Evolutionary conservation across 2,113 vertebrate genomes (phyloP), one percentile per base, ranked within the genome.

Genomic region (Heptranchias perlo): DNA sequence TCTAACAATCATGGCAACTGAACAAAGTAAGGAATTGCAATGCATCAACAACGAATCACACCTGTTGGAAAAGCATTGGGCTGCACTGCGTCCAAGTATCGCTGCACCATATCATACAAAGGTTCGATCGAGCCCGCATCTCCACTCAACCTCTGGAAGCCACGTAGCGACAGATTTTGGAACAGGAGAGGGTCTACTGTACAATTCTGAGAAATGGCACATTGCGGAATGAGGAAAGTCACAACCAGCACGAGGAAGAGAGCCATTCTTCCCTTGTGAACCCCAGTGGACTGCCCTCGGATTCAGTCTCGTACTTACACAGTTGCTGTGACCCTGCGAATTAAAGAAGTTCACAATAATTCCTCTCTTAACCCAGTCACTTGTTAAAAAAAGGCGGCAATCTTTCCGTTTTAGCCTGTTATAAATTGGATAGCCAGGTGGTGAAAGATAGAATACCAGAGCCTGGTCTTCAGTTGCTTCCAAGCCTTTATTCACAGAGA

Each of bases 1-100:
- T 25, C 65, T 67, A 2, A 67, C 65, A 18, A 18, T 31, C 69
- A 31, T 35, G 28, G 28, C 69, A 76, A 31, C 28, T 2, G 0
- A 76, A 76, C 31, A 35, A 76, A 35, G 3, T n/a, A 35, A 0
- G 3, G 28, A 16, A 0, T 0, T 39, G 8, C 13, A 2, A 6
- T 3, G 23, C 65, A 0, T 67, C 0, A 25, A 28, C 65, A 67
- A 67, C 0, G 3, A 0, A 84, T 73, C 97, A 97, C 96, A 98
- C 98, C 98, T 65, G 97, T 96, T 39, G 98, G 98, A 92, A 98
- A 97, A 6, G 97, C 96, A 91, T 98, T 98, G 31, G 97, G 98
- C 96, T 98, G 98, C 84, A 98, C 97, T 28, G 97, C 96, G 0
- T 97, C 97, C 69, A 98, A 97, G 96, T 97, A 98, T 91, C 91